Conservation (phyloP, 2,113 vertebrate genomes). For the Nycticorax nycticorax region DNA sequence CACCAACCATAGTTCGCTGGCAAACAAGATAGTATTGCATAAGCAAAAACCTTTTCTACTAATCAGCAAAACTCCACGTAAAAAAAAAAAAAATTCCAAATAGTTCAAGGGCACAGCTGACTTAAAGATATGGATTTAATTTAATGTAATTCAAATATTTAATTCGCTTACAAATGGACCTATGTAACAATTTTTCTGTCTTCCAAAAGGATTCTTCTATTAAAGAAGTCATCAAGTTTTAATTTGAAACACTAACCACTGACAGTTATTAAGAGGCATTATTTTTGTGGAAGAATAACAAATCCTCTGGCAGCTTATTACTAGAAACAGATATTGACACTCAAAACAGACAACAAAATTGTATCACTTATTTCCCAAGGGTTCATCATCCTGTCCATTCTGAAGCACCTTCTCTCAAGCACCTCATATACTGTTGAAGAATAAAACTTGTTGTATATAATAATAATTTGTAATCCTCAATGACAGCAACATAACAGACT, state of each 20-base stretch:
- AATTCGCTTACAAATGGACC: not conserved
- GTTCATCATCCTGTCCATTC: not conserved
- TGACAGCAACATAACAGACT: not conserved
- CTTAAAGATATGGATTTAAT: not conserved
- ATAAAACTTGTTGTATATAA: not conserved
- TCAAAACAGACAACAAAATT: not conserved
- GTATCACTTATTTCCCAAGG: not conserved
- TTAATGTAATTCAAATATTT: not conserved
- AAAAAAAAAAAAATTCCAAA: not conserved
- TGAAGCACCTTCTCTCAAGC: not conserved
- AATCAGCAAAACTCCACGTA: not conserved
- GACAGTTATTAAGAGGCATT: not conserved
- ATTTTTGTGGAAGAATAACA: not conserved
- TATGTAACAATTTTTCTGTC: not conserved
- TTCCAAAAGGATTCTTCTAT: not conserved
- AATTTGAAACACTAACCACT: not conserved
- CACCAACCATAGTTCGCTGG: not conserved
- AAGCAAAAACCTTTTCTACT: not conserved
- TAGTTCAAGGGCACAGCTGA: not conserved
- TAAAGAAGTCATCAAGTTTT: not conserved
- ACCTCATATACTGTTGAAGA: not conserved
- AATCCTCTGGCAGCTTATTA: not conserved
- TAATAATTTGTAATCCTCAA: not conserved
- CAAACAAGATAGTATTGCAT: not conserved
- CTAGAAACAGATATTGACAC: not conserved